These are phyloP conservation scores for Eristalis tenax DNA, from an alignment of 2,888 invertebrate species.

Conservation along the genomic window DNA sequence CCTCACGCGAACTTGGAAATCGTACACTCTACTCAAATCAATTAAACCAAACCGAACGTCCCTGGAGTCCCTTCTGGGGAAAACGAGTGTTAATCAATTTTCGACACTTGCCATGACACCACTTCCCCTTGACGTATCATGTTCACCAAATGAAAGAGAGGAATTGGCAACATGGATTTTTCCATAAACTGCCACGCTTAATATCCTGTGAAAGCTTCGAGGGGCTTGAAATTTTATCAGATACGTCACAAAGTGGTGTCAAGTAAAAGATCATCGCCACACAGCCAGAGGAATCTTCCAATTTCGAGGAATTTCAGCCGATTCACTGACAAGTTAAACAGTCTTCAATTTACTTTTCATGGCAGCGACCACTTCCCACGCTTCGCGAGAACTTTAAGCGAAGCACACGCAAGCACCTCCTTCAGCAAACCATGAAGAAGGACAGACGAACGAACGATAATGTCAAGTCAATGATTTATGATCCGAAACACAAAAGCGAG, in stretches of 20 bases:
- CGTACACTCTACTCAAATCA: neutral
- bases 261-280: neutral
- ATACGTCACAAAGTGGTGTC: too few relatives aligned
- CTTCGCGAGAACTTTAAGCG: neutral
- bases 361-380: neutral
- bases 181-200: too few relatives aligned
- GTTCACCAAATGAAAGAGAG: too few relatives aligned
- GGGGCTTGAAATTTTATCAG: too few relatives aligned
- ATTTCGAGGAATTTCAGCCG: neutral
- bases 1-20: neutral
- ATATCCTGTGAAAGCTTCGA: too few relatives aligned
- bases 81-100: neutral
- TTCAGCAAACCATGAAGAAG: neutral
- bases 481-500: neutral
- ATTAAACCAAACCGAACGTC: neutral
- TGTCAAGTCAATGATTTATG: conserved; percentile 28
- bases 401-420: neutral
- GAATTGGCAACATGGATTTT: too few relatives aligned
- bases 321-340: neutral
- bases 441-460: neutral
- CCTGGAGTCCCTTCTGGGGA: neutral
- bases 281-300: neutral
- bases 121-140: neutral
- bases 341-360: conserved; percentile 10
- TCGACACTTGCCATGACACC: neutral